Evolutionary conservation across 2,113 vertebrate species (phyloP), one percentile per base, ranked within the genome.

Genomic region (Podarcis muralis): DNA sequence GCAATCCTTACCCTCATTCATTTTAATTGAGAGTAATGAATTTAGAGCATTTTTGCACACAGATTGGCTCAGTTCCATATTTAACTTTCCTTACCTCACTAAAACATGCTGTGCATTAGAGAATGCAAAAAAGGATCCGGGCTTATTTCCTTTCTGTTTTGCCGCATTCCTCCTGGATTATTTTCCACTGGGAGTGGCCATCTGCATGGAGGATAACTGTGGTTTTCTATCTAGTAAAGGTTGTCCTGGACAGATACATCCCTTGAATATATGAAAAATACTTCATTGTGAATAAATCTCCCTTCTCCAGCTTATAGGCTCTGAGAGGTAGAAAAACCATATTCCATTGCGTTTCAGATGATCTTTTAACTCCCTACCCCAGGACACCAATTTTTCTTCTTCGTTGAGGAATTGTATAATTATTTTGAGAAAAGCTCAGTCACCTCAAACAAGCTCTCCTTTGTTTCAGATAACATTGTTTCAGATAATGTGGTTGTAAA

Each of bases 1-100:
- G 92, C 89, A 1, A 93, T 94, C 77, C 88, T 95, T 94, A 94
- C 89, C 87, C 83, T 94, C 89, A 95, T 93, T 96, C 92, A 93
- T 95, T 96, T 96, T 95, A 94, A 96, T 94, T 94, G 90, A 95
- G 94, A 96, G 87, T 94, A 95, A 95, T 95, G 92, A 93, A 94
- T 91, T 92, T 96, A 91, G 84, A 93, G 88, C 86, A 95, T 96
- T 95, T 92, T 87, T 94, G 87, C 69, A 92, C 89, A 89, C 90
- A 89, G 94, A 88, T 92, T 96, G 93, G 91, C 89, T 89, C 37
- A 0, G 35, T 95, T 94, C 95, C 93, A 93, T 95, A 94, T 94
- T 84, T 91, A 93, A 93, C 80, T 95, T 96, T 94, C 75, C 78
- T 94, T 93, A 94, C 92, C 91, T 95, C 93, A 62, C 90, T 94